Evolutionary conservation across 2,888 invertebrate species (phyloP), one percentile per base, ranked within the genome.

Genomic region (Philhelius pedissequus): DNA sequence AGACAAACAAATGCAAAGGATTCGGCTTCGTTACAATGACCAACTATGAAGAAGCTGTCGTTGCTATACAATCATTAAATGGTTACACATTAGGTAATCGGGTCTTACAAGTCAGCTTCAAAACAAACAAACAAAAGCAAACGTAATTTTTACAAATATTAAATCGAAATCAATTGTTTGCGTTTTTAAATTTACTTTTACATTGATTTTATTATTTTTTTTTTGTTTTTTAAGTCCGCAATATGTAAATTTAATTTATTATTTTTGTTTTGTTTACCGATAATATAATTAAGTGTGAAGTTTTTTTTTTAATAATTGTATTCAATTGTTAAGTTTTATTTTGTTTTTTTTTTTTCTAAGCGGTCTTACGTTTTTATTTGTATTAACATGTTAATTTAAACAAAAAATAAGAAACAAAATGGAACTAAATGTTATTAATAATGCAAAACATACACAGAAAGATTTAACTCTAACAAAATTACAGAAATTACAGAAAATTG

Each of bases 21-120:
- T 99, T 98, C 92, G 99, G 98, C 86, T 98, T 98, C 92, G 98
- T 99, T 87, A 98, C 98, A 86, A 99, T 99, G 98, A 98, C 98
- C 90, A 98, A 98, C 92, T 98, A 99, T 92, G 98, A 98, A 91
- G 98, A 99, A 92, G 97, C 98, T 68, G 95, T 98, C 79, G 96
- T 97, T 89, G 98, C 99, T 87, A 98, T 98, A 90, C 97, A 98
- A 92, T 97, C 97, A 86, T 94, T 99, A 90, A 98, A 99, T 92
- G 98, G 98, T 89, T 98, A 98, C 92, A 97, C 97, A 88, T 93
- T 99, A 90, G 97, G 97, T 89, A 98, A 97, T 92, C 96, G 98
- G 88, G 97, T 98, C 88, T 94, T 99, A 91, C 98, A 99, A 94
- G 98, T 99, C 93, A 98, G 98, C 93, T 98, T 98, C 94, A 98